Base-by-base conservation (phyloP, 2,888 invertebrate genomes). In the Nematopogon swammerdamellus region DNA sequence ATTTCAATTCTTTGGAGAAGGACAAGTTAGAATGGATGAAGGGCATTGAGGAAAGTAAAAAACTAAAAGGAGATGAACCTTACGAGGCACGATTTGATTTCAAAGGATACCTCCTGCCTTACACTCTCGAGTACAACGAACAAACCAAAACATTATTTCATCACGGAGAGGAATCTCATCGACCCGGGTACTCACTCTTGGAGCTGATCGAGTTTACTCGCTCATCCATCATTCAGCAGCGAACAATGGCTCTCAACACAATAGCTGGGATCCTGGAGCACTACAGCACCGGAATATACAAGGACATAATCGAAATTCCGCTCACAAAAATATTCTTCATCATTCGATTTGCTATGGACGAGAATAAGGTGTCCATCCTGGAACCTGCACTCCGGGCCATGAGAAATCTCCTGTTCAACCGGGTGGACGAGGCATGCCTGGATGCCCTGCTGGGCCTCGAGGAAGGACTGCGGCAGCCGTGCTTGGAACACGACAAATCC, bases 1-100 rank as follows among this genome's bases (percentile, higher is more conserved):
- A 95, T 64, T 96, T 96, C 84, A 85, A 92, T 66, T 80, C 85
- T n/a, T 65, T 95, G 44, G 97, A 97, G 70, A 82, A 84, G 54
- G 90, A 92, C 56, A 97, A 97, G 67, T 67, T 96, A 17, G 86
- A 89, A 60, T 97, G 97, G 96, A 92, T 93, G 83, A 87, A 88
- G 63, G 76, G 82, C 36, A 73, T 85, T 42, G 70, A 82, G 47
- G 65, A 81, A n/a, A 83, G 87, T 51, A 68, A 85, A 1, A 71
- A 72, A 54, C 63, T 80, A 0, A 81, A 82, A 46, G 67, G 81
- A 1, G 79, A 85, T 51, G 81, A 85, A 57, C 82, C 84, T 3
- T 92, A 89, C 64, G 88, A 91, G 71, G 93, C 93, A 10, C 80
- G 87, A 55, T 95, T 95, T 71, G 87, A 92, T 72, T 93, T 94